Base-by-base conservation (phyloP, 2,797 vertebrate species). In the Coreius guichenoti region DNA sequence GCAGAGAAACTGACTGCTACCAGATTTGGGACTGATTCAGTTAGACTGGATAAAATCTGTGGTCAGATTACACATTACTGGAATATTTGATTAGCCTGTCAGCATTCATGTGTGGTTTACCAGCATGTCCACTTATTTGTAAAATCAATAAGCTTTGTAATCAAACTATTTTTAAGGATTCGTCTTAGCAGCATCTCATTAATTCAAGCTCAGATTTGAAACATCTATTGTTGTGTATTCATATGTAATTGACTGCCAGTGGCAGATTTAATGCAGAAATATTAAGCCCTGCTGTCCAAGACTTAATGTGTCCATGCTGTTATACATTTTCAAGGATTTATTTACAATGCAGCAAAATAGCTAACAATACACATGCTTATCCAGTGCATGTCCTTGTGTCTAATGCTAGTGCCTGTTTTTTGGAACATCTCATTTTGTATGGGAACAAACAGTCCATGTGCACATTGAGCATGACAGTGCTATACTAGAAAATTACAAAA, bases 31-130 rank as follows among this genome's bases (percentile, higher is more conserved):
- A 31, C 36, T 83, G 45, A 78, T 79, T 79, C 36, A 67, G n/a
- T 83, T 73, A 73, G 56, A 49, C 45, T 61, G 36, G 68, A 83
- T 67, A n/a, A 16, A 73, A 56, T 51, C 47, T 80, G 36, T 58
- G 82, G n/a, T 61, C 61, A 76, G 47, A 43, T 80, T 36, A 75
- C 21, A 67, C 81, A 29, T 54, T 68, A 84, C 77, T 75, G 49
- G 36, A 21, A 83, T 67, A 81, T 75, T 80, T 69, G 33, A 56
- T 87, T 65, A 65, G 54, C 61, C 43, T 47, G 26, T 26, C n/a
- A 69, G 49, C 82, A 69, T 58, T 58, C 33, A 84, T 43, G 47
- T 69, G 39, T 74, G 39, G 73, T 26, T 84, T 56, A 77, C 47
- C 31, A 77, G 49, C 31, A 77, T 77, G 73, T 78, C 68, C 13